Evolutionary conservation across 2,888 invertebrate species (phyloP).

Genomic region (Troilus luridus): DNA sequence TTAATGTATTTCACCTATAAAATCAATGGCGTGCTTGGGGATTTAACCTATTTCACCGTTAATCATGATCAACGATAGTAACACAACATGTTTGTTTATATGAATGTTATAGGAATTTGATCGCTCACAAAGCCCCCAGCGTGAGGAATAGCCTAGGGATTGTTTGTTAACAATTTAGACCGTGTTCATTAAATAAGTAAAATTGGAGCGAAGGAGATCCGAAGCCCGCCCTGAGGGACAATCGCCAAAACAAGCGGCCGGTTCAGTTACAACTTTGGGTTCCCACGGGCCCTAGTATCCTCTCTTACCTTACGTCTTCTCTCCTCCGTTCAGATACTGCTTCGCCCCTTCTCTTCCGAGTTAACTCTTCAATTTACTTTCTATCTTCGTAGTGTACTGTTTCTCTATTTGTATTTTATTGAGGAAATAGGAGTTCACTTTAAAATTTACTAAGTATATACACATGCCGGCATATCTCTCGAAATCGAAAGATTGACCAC

Average conservation of each 20-base stretch:
- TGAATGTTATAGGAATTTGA: background rate
- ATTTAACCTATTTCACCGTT: no score
- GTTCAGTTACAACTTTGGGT: constrained; percentile 11
- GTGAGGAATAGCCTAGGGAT: background rate
- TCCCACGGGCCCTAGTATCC: background rate
- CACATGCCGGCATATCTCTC: no score
- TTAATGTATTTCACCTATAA: no score
- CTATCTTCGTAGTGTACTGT: background rate
- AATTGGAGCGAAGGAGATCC: background rate
- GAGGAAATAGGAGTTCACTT: background rate
- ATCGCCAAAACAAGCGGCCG: constrained; percentile 6
- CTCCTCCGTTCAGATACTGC: background rate
- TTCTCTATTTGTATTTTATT: background rate
- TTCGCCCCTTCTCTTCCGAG: background rate
- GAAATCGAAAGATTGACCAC: no score
- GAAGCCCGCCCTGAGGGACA: background rate
- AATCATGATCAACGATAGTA: no score
- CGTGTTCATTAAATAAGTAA: constrained; percentile 11
- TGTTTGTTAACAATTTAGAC: constrained; percentile 20
- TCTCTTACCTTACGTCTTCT: background rate
- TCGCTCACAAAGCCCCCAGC: background rate
- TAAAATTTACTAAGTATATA: background rate
- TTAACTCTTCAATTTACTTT: background rate
- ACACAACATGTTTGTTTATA: background rate
- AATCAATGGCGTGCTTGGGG: no score